A percentile compares a stretch with the other conserved stretches of the same genome.
These are phyloP conservation scores for Torymus texanus DNA, from an alignment of 2,888 invertebrate genomes.

Conservation along the genomic window DNA sequence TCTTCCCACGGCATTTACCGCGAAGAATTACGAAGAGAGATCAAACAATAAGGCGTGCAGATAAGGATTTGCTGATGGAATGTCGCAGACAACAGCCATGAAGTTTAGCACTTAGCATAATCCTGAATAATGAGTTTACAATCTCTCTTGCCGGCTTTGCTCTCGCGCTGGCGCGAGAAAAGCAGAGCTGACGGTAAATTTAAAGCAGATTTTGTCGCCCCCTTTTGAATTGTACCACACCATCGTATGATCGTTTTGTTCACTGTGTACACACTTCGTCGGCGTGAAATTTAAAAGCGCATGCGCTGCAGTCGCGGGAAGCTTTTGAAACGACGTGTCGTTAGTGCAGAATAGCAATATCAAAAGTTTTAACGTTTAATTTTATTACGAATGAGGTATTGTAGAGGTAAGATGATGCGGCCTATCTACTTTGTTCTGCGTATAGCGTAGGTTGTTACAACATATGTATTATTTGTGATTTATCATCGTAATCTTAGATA, in stretches of 20 bases:
- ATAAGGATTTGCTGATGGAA: slow-evolving; percentile 48
- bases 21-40: slow-evolving; percentile 40
- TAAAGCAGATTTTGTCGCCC: slow-evolving; percentile 46
- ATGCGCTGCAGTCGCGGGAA: too few species aligned
- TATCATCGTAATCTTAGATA: too few species aligned
- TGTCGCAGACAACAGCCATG: slow-evolving; percentile 36
- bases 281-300: too few species aligned
- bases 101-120: slow-evolving; percentile 54
- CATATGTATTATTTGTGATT: too few species aligned
- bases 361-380: too few species aligned
- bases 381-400: too few species aligned
- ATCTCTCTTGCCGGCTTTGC: slow-evolving; percentile 33
- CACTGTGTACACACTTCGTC: too few species aligned
- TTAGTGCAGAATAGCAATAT: too few species aligned
- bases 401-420: too few species aligned
- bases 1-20: slow-evolving; percentile 36
- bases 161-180: background rate
- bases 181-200: slow-evolving; percentile 22
- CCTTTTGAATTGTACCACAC: slow-evolving; percentile 9
- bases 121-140: slow-evolving; percentile 56
- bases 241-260: background rate
- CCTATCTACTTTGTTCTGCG: too few species aligned
- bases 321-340: too few species aligned
- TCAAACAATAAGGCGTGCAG: slow-evolving; percentile 46
- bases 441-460: too few species aligned